phyloP scores from a whole-genome alignment of 2,113 vertebrate species.

The Toxostoma redivivum region DNA sequence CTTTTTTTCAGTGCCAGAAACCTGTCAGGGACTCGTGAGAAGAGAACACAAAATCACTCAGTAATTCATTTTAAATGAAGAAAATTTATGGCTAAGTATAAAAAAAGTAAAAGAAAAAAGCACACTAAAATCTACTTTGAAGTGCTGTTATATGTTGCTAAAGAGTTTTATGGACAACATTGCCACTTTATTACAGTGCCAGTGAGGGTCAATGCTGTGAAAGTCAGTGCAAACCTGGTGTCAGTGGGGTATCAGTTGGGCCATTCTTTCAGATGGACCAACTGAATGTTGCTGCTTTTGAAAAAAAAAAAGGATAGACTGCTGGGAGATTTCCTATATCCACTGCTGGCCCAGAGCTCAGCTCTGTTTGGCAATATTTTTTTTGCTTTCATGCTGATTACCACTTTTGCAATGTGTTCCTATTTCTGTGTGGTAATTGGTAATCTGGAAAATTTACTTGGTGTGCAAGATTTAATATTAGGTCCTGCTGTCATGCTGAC shows the following conservation, averaged over 20 bases:
- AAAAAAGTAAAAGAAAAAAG: neutral
- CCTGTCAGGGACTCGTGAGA: neutral
- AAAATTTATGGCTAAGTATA: neutral
- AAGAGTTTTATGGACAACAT: neutral
- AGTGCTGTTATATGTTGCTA: neutral
- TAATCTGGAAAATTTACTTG: conserved; percentile 5
- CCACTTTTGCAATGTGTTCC: neutral
- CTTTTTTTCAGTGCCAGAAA: neutral
- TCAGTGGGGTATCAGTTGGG: neutral
- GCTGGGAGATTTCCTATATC: neutral
- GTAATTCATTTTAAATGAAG: neutral
- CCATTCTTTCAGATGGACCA: too few relatives aligned
- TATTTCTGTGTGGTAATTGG: conserved; percentile 5
- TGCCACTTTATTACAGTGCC: fast-evolving
- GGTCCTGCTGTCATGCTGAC: conserved; percentile 29
- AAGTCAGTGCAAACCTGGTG: neutral
- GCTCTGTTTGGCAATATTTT: neutral
- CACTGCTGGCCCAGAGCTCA: neutral
- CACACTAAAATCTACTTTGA: neutral
- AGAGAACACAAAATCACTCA: neutral
- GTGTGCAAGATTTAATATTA: conserved; percentile 39
- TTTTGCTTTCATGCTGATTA: neutral
- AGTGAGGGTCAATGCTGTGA: neutral
- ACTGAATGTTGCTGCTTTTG: neutral
- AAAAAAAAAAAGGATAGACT: neutral